Base-by-base conservation (phyloP, 2,113 vertebrate species). In the Baryphthengus martii region DNA sequence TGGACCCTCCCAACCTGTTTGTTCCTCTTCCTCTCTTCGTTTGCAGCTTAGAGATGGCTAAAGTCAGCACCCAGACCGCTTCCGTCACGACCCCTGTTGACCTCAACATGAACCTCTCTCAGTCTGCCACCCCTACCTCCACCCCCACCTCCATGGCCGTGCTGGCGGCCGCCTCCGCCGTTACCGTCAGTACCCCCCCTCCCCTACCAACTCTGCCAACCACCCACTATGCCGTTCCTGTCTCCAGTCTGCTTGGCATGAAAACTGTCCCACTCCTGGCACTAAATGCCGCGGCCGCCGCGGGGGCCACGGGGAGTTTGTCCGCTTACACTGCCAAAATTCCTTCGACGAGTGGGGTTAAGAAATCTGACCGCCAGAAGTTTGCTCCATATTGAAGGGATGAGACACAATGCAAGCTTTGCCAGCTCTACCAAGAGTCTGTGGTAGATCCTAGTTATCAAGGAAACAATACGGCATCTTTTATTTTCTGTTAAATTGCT, bases 1-100 rank as follows among this genome's bases (percentile, higher is more conserved):
- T 98, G 96, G 95, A 97, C 95, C 97, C 92, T 92, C 97, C 97
- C 96, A 96, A 97, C 96, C 96, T 96, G 90, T 96, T 97, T 96
- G 95, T 97, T 97, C 97, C 97, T 97, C 94, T 98, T 97, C 97
- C 96, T 97, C 55, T 98, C 98, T 97, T 98, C 97, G 96, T 97
- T 98, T 98, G 97, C 98, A 99, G 99, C 98, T 98, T 99, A 99
- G 99, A 99, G 98, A 99, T 99, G 99, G 99, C 99, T 99, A 99
- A 99, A 98, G 98, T 99, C 98, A 99, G 98, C 98, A 99, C 98
- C 98, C 99, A 99, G 98, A 98, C 98, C 94, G 98, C 98, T 98
- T 98, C 98, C 97, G 98, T 99, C 95, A 98, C 97, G 97, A 98
- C 97, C 98, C 98, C 98, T 94, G 98, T 99, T 98, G 99, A 99